Base-by-base conservation (phyloP, 2,797 vertebrate species). In the Alectoris magna region DNA sequence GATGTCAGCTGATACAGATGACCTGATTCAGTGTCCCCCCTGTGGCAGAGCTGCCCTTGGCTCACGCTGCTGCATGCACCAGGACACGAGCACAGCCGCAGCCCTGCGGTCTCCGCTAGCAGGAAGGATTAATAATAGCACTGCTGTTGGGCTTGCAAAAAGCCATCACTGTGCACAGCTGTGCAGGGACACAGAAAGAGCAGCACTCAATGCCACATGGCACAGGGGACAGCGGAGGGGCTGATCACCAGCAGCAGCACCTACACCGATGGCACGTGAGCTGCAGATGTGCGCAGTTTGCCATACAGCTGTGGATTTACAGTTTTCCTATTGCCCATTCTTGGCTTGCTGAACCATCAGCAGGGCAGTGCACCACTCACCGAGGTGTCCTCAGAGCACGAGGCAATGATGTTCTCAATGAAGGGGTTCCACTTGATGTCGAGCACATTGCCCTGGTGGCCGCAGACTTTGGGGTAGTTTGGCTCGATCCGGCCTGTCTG, bases 401-500 rank as follows among this genome's bases (percentile, higher is more conserved):
- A 99, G 0, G 99, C 99, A 2, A 99, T 98, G 97, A 99, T 98
- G 97, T 99, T 99, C 90, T 99, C 99, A 73, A 99, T 98, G 97
- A 99, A 99, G 24, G 99, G 99, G 60, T 99, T 99, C 99, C 99
- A 99, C 91, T 99, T 99, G 98, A 99, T 99, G 77, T 99, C 99
- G 96, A 99, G 98, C 31, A 99, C 99, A 0, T 99, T 99, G 76
- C 99, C 99, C 82, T 99, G 99, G 97, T 99, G 99, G 8, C 99
- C 99, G 0, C 99, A 99, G 43, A 99, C 98, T 93, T 99, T 99
- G 63, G 99, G 98, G 95, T 98, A 98, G 94, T 99, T 99, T 34
- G 99, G 98, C 43, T 99, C 99, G 51, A 99, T 98, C 44, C 99
- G 98, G 18, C 99, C 99, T 8, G 98, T 97, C 99, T 99, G 97